These are phyloP conservation scores for Notothenia coriiceps DNA, from an alignment of 2,113 vertebrate species.

Conservation along the genomic window DNA sequence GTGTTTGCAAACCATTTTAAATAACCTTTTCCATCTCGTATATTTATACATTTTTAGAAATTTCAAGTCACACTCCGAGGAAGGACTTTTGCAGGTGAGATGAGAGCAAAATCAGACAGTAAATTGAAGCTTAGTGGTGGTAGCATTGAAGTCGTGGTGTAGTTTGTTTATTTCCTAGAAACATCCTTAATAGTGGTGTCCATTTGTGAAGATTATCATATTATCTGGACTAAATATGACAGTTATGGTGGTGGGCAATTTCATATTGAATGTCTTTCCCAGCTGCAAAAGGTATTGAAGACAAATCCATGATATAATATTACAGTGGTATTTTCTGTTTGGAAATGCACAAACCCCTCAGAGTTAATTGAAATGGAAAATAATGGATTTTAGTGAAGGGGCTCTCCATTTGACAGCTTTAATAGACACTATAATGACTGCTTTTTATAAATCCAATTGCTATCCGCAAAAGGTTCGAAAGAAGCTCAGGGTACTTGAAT, in stretches of 20 bases:
- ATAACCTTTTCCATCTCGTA: too few relatives aligned
- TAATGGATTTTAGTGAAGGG: not conserved
- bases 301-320: not conserved
- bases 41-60: too few relatives aligned
- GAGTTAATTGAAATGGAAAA: constrained; percentile 11
- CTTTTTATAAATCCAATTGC: constrained; percentile 9
- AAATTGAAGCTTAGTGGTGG: too few relatives aligned
- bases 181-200: too few relatives aligned
- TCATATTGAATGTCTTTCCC: not conserved
- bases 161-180: too few relatives aligned
- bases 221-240: too few relatives aligned
- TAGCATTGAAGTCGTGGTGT: too few relatives aligned
- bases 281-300: not conserved
- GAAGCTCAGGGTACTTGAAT: not conserved
- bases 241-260: not conserved
- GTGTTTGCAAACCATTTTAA: too few relatives aligned
- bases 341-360: constrained; percentile 5
- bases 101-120: too few relatives aligned
- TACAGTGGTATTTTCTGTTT: not conserved
- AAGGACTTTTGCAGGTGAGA: too few relatives aligned
- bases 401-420: constrained; percentile 13
- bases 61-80: too few relatives aligned
- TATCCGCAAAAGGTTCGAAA: not conserved
- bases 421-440: not conserved
- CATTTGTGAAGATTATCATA: too few relatives aligned